phyloP scores from a whole-genome alignment of 2,888 invertebrate genomes.

The Temnothorax rugatulus region DNA sequence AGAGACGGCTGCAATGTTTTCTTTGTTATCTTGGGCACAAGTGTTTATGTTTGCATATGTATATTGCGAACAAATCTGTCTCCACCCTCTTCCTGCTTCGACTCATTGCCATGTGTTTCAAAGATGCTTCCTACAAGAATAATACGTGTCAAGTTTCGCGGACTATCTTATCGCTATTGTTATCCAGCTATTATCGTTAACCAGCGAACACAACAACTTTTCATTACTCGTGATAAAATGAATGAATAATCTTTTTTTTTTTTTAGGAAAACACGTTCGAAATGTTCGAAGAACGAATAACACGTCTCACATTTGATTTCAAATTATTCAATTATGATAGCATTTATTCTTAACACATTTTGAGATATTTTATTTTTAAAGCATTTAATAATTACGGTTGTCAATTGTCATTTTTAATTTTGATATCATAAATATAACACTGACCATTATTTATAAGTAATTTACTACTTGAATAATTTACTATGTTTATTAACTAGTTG shows the following conservation, averaged over 20 bases:
- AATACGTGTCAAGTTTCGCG: constrained; percentile 52
- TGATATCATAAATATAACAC: background rate
- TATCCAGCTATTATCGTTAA: constrained; percentile 47
- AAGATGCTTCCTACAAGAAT: constrained; percentile 64
- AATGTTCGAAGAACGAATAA: too few relatives aligned
- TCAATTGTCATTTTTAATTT: background rate
- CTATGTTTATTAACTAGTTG: background rate
- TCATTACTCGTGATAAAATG: constrained; percentile 10
- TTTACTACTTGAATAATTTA: background rate
- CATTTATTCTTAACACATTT: background rate
- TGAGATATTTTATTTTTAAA: background rate
- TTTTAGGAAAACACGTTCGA: background rate
- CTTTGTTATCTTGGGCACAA: constrained; percentile 5
- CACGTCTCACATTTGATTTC: background rate
- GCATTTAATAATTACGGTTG: constrained; percentile 3
- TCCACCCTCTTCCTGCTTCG: constrained; percentile 71
- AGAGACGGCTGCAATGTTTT: background rate
- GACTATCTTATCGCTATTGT: constrained; percentile 69
- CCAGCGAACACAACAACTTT: background rate
- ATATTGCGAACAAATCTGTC: constrained; percentile 58
- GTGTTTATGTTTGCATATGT: background rate
- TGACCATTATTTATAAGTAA: background rate
- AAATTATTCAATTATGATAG: background rate
- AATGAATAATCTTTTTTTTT: background rate
- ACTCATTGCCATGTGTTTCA: constrained; percentile 63